These are phyloP conservation scores for Erythrolamprus reginae DNA, from an alignment of 2,113 vertebrate genomes.

Conservation along the genomic window DNA sequence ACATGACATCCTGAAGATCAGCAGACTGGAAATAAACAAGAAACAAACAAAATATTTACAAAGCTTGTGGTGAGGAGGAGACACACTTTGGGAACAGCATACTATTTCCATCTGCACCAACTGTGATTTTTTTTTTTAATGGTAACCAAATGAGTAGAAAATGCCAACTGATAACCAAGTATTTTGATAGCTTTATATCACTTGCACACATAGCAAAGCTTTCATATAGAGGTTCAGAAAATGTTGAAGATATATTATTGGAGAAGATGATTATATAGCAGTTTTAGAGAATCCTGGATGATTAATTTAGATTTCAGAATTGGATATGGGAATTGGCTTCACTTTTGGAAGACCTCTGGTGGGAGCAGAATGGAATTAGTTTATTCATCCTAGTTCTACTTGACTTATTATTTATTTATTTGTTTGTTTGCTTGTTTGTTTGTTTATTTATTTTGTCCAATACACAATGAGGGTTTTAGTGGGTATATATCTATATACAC, in stretches of 20 bases:
- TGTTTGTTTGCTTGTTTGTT: no score
- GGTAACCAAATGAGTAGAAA: not conserved
- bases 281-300: not conserved
- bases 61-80: not conserved
- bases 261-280: not conserved
- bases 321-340: not conserved
- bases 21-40: constrained; percentile 70
- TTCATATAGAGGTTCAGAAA: not conserved
- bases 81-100: not conserved
- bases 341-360: not conserved
- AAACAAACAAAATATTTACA: constrained; percentile 8
- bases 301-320: not conserved
- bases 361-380: not conserved
- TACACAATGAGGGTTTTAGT: no score
- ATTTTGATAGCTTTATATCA: not conserved
- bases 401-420: no score
- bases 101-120: not conserved
- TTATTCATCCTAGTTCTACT: not conserved
- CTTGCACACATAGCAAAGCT: not conserved
- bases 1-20: constrained; percentile 90
- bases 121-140: not conserved
- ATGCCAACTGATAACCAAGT: not conserved
- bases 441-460: no score
- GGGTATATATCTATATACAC: no score
- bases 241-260: not conserved